Evolutionary conservation across 2,797 vertebrate genomes (phyloP), one percentile per base, ranked within the genome.

Genomic region (Clarias fuscus): DNA sequence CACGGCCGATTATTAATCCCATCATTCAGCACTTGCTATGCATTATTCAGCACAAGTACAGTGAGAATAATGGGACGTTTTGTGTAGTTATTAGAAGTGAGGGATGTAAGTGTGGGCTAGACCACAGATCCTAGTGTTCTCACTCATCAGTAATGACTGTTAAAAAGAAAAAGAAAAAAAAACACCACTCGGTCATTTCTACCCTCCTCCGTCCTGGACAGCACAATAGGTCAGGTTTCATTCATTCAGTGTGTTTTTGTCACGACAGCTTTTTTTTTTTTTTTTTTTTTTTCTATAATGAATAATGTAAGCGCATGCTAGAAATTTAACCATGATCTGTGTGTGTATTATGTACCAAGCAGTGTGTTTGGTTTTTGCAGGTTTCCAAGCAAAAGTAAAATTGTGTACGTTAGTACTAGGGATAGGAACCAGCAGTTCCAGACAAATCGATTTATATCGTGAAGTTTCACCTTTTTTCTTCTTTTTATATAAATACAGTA

Each of bases 81-180:
- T 48, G 79, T 82, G 37, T 67, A 13, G 33, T 40, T 79, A 24
- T 40, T 13, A 79, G 77, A 48, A 37, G 56, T 11, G 30, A 62
- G 79, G 79, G 67, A 68, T 53, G 79, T 27, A 53, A 13, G 43
- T 67, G n/a, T 53, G 64, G 62, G 40, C 24, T 82, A 67, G 18
- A 82, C 79, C 64, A 30, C 79, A 48, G 61, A 67, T 67, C 37
- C 79, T 30, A 24, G 24, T n/a, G 27, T 48, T 67, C 78, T 27
- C 37, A 8, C 61, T 27, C 62, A 53, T 68, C 59, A 33, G 24
- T 56, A 67, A 82, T 67, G 40, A 24, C 40, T 2, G 10, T 67
- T 24, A 48, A 33, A 62, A 48, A 48, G 0, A 48, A 8, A 48
- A 48, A 43, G 0, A 43, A 43, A 1, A 43, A 64, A n/a, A 81